Percentiles rank a stretch among this genome's conserved stretches.
Conservation (phyloP, 2,888 invertebrate genomes). For the Leucoptera coffeella region DNA sequence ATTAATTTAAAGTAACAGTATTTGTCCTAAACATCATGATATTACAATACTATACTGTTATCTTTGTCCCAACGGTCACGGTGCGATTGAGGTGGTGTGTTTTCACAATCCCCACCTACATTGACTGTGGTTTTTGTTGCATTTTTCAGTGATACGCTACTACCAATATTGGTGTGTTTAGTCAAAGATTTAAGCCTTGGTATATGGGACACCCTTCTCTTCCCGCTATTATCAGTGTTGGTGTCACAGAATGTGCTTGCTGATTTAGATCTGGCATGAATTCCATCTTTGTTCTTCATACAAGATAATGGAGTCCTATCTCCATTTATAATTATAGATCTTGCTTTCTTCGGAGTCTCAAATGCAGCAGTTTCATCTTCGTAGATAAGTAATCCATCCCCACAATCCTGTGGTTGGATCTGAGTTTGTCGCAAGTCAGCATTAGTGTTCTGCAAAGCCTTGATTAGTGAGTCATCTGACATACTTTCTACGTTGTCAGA, state of each 20-base stretch:
- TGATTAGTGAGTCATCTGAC: conserved; percentile 39
- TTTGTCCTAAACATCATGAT: too few relatives aligned
- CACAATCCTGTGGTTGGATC: conserved; percentile 19
- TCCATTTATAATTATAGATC: conserved; percentile 21
- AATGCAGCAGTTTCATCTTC: conserved; percentile 37
- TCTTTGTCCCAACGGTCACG: conserved; percentile 46
- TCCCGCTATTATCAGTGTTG: conserved; percentile 13
- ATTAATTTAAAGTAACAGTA: too few relatives aligned
- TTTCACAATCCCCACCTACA: conserved; percentile 38
- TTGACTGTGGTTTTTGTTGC: conserved; percentile 19
- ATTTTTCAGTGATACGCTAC: conserved; percentile 29
- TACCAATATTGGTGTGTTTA: conserved; percentile 20
- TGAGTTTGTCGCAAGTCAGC: conserved; percentile 19
- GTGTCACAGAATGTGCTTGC: conserved; percentile 28
- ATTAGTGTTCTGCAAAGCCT: conserved; percentile 33
- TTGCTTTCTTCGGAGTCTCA: conserved; percentile 28
- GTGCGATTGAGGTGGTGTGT: conserved; percentile 42
- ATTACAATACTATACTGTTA: conserved; percentile 32
- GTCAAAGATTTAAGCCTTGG: conserved; percentile 35
- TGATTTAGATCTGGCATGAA: conserved; percentile 34
- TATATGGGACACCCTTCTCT: conserved; percentile 32
- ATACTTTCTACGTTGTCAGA: conserved; percentile 36
- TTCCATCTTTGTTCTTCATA: conserved; percentile 36
- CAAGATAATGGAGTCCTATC: conserved; percentile 42
- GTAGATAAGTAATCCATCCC: conserved; percentile 49